These are phyloP conservation scores for Bombus difficillimus DNA, from an alignment of 1,140 invertebrate genomes.

Conservation along the genomic window DNA sequence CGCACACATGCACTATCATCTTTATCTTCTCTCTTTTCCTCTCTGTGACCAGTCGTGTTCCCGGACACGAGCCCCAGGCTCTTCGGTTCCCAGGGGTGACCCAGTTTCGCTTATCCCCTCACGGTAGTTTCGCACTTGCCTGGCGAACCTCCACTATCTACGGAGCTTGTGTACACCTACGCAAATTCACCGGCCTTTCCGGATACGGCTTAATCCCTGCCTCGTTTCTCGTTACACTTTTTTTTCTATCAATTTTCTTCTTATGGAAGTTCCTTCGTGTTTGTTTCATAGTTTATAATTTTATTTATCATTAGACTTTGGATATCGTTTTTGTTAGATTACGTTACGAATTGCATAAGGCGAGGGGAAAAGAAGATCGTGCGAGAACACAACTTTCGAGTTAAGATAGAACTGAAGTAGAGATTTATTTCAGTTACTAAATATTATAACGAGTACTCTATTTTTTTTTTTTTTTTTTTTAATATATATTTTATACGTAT, in stretches of 20 bases:
- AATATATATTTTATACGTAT: too few relatives aligned
- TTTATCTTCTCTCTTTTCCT: not conserved
- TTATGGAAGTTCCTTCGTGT: not conserved
- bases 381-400: too few relatives aligned
- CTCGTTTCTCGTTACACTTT: not conserved
- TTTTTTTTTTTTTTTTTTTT: too few relatives aligned
- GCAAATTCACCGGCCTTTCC: conserved; percentile 28
- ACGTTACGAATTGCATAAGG: too few relatives aligned
- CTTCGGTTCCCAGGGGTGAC: conserved; percentile 68
- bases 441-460: too few relatives aligned
- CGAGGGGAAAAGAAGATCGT: too few relatives aligned
- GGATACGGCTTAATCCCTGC: not conserved
- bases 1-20: not conserved
- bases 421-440: too few relatives aligned
- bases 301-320: not conserved
- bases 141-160: conserved; percentile 39
- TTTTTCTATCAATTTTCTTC: not conserved
- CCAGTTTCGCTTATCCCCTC: conserved; percentile 71
- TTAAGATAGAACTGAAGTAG: too few relatives aligned
- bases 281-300: not conserved
- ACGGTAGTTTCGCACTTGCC: conserved; percentile 53
- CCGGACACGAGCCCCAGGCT: conserved; percentile 58
- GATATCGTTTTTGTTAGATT: not conserved
- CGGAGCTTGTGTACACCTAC: conserved; percentile 24
- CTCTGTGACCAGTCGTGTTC: conserved; percentile 30